These are phyloP conservation scores for Oscheius sp. DNA, from an alignment of 2,888 invertebrate species.

Conservation along the genomic window DNA sequence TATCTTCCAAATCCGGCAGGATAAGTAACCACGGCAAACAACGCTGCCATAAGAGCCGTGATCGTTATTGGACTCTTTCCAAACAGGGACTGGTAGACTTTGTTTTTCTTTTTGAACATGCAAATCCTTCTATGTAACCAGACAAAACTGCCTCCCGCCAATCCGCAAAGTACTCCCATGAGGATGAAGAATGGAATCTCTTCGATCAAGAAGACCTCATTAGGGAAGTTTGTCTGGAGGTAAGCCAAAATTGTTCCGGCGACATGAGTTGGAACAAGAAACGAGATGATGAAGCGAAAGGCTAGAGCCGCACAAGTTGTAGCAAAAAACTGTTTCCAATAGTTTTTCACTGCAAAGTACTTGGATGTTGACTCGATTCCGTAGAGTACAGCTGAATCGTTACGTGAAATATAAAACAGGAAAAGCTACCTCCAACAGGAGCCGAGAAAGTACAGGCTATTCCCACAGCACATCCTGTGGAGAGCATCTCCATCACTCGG, in stretches of 20 bases:
- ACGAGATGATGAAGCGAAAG: conserved; percentile 94
- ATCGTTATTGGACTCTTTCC: conserved; percentile 59
- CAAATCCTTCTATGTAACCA: conserved; percentile 53
- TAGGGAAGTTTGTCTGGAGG: conserved; percentile 78
- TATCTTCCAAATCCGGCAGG: conserved; percentile 92
- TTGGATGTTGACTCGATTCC: conserved; percentile 98
- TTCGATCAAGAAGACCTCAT: conserved; percentile 93
- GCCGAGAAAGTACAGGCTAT: conserved; percentile 94
- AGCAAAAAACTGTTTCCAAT: conserved; percentile 82
- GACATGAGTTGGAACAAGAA: conserved; percentile 79
- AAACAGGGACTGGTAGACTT: conserved; percentile 53
- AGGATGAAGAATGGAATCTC: conserved; percentile 92
- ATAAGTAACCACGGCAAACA: conserved; percentile 78
- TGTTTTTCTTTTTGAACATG: conserved; percentile 53
- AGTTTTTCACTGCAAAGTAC: conserved; percentile 96
- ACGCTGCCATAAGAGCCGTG: conserved; percentile 62
- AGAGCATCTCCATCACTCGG: conserved; percentile 92
- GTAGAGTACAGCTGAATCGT: conserved; percentile 79
- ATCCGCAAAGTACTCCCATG: conserved; percentile 78
- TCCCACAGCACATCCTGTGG: conserved; percentile 95
- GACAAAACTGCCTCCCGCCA: conserved; percentile 61
- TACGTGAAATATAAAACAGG: too few relatives aligned
- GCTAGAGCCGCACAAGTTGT: conserved; percentile 74
- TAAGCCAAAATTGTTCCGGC: conserved; percentile 79
- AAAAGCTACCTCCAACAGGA: conserved; percentile 43